Conservation (phyloP, 2,113 vertebrate genomes). For the Colius striatus region DNA sequence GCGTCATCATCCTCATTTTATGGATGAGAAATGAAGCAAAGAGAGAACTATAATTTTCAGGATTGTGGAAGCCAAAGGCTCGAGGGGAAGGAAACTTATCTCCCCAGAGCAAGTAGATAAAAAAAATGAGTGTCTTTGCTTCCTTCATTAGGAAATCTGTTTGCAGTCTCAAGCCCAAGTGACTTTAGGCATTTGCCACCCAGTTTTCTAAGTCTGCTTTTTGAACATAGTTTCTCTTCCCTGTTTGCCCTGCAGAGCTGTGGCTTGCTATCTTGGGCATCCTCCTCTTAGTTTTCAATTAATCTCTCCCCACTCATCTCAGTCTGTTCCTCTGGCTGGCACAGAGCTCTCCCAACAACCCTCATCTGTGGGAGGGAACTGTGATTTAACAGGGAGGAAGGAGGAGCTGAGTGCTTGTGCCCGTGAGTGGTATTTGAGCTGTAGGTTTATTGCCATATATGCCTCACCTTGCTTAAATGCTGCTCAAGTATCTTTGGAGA, state of each 20-base stretch:
- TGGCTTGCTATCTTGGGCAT: constrained; percentile 2
- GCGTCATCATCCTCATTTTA: neutral
- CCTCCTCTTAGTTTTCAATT: constrained; percentile 36
- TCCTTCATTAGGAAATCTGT: neutral
- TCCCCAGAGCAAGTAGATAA: neutral
- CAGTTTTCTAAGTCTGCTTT: neutral
- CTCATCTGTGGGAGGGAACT: constrained; percentile 20
- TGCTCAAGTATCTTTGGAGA: neutral
- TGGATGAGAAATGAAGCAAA: neutral
- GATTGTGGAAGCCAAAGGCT: neutral
- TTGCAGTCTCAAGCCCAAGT: neutral
- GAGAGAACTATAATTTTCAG: neutral
- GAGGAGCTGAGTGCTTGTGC: neutral
- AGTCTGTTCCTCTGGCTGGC: constrained; percentile 7
- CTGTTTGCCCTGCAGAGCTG: constrained; percentile 41
- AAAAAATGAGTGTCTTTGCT: neutral
- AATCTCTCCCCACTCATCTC: constrained; percentile 50
- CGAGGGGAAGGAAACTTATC: neutral
- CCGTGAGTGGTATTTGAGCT: neutral
- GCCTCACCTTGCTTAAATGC: neutral
- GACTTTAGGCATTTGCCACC: neutral
- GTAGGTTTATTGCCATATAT: neutral
- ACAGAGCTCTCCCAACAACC: neutral
- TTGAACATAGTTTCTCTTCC: neutral
- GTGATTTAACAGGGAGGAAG: neutral